Percentiles rank a stretch among this genome's conserved stretches.
These are phyloP conservation scores for Cabera pusaria DNA, from an alignment of 2,888 invertebrate species.

Conservation along the genomic window DNA sequence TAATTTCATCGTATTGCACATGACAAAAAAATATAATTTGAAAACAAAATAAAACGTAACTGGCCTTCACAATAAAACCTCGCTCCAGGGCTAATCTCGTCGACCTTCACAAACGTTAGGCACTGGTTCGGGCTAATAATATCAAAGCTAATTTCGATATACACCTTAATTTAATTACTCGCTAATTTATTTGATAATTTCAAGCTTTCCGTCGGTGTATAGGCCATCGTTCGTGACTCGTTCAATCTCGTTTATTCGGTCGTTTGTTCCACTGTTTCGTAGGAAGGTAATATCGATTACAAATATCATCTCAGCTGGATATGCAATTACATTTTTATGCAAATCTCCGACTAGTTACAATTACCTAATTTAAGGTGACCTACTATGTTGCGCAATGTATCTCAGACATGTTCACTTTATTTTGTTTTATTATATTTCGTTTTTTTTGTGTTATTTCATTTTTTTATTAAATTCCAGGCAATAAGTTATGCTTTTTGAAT, in stretches of 20 bases:
- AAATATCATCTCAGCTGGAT: constrained; percentile 56
- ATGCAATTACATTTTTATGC: constrained; percentile 54
- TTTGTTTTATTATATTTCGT: too few relatives aligned
- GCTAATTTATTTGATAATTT: constrained; percentile 44
- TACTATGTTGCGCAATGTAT: too few relatives aligned
- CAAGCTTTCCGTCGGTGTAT: constrained; percentile 42
- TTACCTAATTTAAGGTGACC: constrained; percentile 44
- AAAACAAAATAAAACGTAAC: constrained; percentile 37
- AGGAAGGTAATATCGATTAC: constrained; percentile 60
- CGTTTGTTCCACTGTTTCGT: constrained; percentile 44
- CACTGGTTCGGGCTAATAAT: constrained; percentile 77
- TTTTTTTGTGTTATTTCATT: background rate
- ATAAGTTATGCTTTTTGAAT: too few relatives aligned
- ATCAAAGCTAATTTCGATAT: constrained; percentile 76
- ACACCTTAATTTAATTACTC: constrained; percentile 46
- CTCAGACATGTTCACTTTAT: too few relatives aligned
- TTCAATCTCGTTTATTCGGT: constrained; percentile 27
- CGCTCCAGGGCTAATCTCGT: constrained; percentile 57
- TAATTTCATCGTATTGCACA: constrained; percentile 78
- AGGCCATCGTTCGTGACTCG: constrained; percentile 36
- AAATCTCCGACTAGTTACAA: constrained; percentile 65
- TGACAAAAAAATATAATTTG: constrained; percentile 45
- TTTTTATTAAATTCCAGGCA: too few relatives aligned
- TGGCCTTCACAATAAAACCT: constrained; percentile 36
- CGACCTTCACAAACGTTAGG: constrained; percentile 63